Conservation (phyloP, 2,888 invertebrate genomes). For the Deilephila elpenor region DNA sequence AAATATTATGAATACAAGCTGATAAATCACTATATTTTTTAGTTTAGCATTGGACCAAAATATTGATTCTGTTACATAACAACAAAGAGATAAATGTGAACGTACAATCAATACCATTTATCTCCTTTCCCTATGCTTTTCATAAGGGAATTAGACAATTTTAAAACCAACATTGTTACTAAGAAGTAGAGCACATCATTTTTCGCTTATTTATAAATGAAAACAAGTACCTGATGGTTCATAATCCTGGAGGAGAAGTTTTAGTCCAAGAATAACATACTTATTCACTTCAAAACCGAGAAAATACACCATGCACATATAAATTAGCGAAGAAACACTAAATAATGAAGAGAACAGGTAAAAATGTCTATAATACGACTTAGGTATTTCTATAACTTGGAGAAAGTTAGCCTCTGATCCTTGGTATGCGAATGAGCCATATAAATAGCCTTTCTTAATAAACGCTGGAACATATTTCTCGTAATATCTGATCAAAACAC, state of each 20-base stretch:
- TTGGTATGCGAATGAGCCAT: constrained; percentile 89
- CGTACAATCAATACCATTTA: no score
- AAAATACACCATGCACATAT: constrained; percentile 80
- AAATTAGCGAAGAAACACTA: constrained; percentile 76
- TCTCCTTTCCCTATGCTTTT: no score
- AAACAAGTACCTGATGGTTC: constrained; percentile 79
- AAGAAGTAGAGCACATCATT: no score
- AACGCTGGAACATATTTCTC: constrained; percentile 88
- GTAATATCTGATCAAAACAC: constrained; percentile 86
- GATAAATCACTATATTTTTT: no score
- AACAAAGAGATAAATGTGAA: no score
- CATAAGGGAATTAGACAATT: no score
- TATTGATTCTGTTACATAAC: no score
- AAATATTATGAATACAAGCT: no score
- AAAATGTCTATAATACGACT: constrained; percentile 92
- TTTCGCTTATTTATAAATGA: neutral
- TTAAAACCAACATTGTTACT: no score
- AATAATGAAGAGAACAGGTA: constrained; percentile 88
- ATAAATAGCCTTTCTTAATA: constrained; percentile 87
- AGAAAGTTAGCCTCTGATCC: constrained; percentile 75
- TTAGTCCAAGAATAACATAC: constrained; percentile 75
- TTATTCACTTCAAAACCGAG: constrained; percentile 76
- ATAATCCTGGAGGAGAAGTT: constrained; percentile 72
- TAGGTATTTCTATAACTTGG: constrained; percentile 88
- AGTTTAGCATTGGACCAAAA: no score